Conservation (phyloP, 1,140 invertebrate species). For the Eulimnadia texana region DNA sequence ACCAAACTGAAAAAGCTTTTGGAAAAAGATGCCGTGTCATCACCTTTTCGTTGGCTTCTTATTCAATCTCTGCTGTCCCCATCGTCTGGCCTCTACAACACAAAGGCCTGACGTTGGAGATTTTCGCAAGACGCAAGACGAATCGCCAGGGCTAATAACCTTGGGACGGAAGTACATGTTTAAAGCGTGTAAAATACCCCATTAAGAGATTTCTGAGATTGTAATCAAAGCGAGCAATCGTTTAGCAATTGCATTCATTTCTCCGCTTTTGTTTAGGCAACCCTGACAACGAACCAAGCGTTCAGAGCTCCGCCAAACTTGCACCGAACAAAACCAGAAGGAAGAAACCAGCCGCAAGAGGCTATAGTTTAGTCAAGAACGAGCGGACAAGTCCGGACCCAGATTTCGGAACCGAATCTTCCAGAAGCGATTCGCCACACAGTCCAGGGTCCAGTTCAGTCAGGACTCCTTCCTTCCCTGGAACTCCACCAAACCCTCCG, state of each 20-base stretch:
- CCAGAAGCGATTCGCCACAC: conserved; percentile 6
- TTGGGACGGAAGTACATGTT: neutral
- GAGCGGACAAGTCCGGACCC: conserved; percentile 10
- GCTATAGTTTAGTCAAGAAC: conserved; percentile 3
- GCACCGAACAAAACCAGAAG: neutral
- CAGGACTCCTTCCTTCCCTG: conserved; percentile 5
- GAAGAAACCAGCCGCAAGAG: neutral
- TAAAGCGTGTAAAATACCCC: neutral
- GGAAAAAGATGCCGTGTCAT: neutral
- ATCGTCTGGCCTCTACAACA: neutral
- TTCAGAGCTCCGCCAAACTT: neutral
- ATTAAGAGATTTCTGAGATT: neutral
- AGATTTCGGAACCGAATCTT: conserved; percentile 7
- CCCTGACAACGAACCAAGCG: neutral
- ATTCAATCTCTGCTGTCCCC: neutral
- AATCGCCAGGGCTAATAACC: too few relatives aligned
- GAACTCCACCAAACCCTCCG: conserved; percentile 5
- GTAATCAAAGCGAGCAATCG: neutral
- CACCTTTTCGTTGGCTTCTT: neutral
- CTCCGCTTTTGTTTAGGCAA: neutral
- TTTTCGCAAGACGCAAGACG: too few relatives aligned
- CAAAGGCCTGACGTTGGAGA: too few relatives aligned
- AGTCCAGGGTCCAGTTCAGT: conserved; percentile 2
- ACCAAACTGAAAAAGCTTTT: neutral
- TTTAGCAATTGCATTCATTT: neutral